Percentiles rank a stretch among this genome's conserved stretches.
Conservation (phyloP, 2,113 vertebrate genomes). For the Misgurnus anguillicaudatus region DNA sequence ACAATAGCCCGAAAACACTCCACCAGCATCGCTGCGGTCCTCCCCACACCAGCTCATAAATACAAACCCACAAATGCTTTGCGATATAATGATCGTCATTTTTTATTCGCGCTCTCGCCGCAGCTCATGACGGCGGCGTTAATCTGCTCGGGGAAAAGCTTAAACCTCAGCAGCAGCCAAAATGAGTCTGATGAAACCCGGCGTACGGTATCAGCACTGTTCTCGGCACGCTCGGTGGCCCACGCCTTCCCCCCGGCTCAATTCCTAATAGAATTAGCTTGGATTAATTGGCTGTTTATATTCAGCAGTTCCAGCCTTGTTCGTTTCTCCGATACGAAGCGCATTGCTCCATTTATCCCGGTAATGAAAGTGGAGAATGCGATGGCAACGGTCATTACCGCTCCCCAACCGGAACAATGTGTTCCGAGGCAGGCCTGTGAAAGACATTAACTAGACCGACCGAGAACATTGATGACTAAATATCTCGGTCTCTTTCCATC, state of each 20-base stretch:
- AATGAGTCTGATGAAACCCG: not conserved
- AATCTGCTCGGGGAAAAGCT: constrained; percentile 44
- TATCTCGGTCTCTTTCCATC: constrained; percentile 9
- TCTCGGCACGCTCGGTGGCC: constrained; percentile 14
- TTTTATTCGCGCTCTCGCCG: constrained; percentile 27
- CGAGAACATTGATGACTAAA: constrained; percentile 36
- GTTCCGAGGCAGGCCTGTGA: constrained; percentile 41
- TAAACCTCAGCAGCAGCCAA: constrained; percentile 29
- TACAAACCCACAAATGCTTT: constrained; percentile 2
- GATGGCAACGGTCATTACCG: constrained; percentile 25
- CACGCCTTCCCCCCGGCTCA: constrained; percentile 31
- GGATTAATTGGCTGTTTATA: constrained; percentile 52
- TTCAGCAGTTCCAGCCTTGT: constrained; percentile 31
- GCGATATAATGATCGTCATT: constrained; percentile 36
- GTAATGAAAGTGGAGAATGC: constrained; percentile 46
- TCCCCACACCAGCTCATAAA: constrained; percentile 43
- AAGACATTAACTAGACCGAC: constrained; percentile 44
- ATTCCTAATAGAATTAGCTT: constrained; percentile 53
- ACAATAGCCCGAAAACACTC: constrained; percentile 1
- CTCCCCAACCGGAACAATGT: constrained; percentile 42
- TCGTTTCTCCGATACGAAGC: constrained; percentile 32
- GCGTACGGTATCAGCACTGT: not conserved
- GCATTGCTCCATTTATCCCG: constrained; percentile 38
- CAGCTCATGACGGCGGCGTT: constrained; percentile 24
- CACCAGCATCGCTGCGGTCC: not conserved